These are phyloP conservation scores for Hedychridium roseum DNA, from an alignment of 2,888 invertebrate species.

Conservation along the genomic window DNA sequence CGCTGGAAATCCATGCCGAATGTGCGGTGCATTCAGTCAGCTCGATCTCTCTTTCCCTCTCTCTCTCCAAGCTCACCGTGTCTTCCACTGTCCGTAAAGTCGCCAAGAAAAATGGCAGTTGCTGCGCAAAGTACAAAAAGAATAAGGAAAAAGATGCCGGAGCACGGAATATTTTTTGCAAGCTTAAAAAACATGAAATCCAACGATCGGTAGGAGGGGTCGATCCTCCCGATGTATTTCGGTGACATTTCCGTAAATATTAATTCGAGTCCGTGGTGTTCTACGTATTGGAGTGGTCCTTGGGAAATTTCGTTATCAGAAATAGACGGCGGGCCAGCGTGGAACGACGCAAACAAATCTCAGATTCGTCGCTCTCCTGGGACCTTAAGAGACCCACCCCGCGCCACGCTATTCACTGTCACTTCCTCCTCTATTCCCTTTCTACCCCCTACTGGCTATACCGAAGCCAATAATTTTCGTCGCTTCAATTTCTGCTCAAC, in stretches of 20 bases:
- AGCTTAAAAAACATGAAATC: too few relatives aligned
- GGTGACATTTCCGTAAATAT: constrained; percentile 30
- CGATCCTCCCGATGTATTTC: constrained; percentile 9
- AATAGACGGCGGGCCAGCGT: constrained; percentile 29
- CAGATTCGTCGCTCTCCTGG: constrained; percentile 46
- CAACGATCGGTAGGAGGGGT: too few relatives aligned
- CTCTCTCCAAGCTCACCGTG: too few relatives aligned
- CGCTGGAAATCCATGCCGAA: constrained; percentile 52
- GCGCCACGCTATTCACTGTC: too few relatives aligned
- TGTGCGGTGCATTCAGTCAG: constrained; percentile 41
- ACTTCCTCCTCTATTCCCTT: too few relatives aligned
- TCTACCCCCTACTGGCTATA: too few relatives aligned
- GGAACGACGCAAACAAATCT: constrained; percentile 54
- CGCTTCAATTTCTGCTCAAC: too few relatives aligned
- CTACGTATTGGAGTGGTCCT: constrained; percentile 22
- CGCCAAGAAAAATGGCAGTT: too few relatives aligned
- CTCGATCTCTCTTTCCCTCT: constrained; percentile 29
- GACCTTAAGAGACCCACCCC: too few relatives aligned
- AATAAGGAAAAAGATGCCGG: not conserved
- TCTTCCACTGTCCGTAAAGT: constrained; percentile 22
- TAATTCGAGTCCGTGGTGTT: constrained; percentile 26
- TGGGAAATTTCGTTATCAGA: constrained; percentile 41
- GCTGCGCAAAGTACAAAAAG: not conserved
- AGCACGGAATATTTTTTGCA: not conserved
- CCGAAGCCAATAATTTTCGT: too few relatives aligned